Percentiles rank a stretch among this genome's conserved stretches.
Evolutionary conservation across 2,888 invertebrate species (phyloP).

Genomic region (Achlya flavicornis): DNA sequence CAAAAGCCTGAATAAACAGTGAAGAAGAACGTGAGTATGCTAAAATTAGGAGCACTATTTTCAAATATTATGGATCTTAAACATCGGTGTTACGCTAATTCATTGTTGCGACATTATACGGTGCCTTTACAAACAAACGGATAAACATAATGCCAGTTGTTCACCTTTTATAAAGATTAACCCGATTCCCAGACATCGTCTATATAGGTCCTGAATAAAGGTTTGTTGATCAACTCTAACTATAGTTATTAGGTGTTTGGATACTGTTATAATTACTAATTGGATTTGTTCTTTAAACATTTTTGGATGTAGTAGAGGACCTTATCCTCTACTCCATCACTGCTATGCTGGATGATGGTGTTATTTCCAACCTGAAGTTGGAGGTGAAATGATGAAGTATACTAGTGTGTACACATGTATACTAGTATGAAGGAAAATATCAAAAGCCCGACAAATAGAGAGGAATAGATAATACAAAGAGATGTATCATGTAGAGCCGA

Average conservation of each 20-base stretch:
- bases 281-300: background rate
- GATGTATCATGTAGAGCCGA: no score
- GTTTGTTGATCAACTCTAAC: background rate
- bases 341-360: no score
- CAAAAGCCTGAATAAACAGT: no score
- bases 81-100: background rate
- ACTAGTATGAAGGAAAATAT: background rate
- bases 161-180: conserved; percentile 34
- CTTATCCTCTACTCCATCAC: no score
- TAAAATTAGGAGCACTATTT: background rate
- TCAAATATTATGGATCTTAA: background rate
- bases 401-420: no score
- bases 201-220: conserved; percentile 4
- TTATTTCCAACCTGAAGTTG: no score
- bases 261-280: background rate
- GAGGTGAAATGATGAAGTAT: no score
- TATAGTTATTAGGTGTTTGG: background rate
- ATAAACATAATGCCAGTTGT: conserved; percentile 25
- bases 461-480: no score
- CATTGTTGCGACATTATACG: conserved; percentile 1
- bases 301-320: no score
- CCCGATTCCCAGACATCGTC: conserved; percentile 20
- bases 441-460: background rate
- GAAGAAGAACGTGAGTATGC: background rate
- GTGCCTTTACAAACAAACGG: conserved; percentile 7